Evolutionary conservation across 2,113 vertebrate genomes (phyloP).

Genomic region (Corythaixoides concolor): DNA sequence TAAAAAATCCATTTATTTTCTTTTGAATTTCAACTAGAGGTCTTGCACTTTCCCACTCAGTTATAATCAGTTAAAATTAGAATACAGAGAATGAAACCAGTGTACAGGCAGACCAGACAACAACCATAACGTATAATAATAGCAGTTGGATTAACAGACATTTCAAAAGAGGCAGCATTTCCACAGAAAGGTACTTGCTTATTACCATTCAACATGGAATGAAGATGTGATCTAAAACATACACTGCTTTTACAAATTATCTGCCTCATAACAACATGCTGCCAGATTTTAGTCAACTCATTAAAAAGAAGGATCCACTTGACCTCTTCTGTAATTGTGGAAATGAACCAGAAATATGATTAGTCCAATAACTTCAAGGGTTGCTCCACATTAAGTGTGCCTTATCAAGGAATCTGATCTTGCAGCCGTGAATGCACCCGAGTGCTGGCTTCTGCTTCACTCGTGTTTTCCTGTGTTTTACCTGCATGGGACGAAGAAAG

Average conservation of each 20-base stretch:
- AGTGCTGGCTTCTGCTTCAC: not conserved
- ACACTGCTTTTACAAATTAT: not conserved
- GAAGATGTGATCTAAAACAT: constrained; percentile 9
- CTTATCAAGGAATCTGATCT: not conserved
- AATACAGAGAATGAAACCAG: constrained; percentile 43
- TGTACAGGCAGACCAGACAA: constrained; percentile 50
- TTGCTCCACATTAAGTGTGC: not conserved
- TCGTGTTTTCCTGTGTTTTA: rapidly evolving
- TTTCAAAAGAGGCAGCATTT: not conserved
- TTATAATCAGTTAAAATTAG: constrained; percentile 67
- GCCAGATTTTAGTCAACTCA: not conserved
- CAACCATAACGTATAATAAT: constrained; percentile 15
- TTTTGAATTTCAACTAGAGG: constrained; percentile 73
- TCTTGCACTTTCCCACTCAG: constrained; percentile 70
- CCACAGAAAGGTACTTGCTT: not conserved
- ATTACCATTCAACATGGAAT: not conserved
- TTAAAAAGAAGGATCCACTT: not conserved
- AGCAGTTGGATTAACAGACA: constrained; percentile 43
- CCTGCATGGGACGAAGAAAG: rapidly evolving
- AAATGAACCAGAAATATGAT: not conserved
- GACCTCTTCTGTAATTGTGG: not conserved
- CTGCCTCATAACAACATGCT: not conserved
- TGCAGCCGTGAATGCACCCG: not conserved
- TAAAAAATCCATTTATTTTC: constrained; percentile 80
- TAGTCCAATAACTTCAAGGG: not conserved